phyloP scores from a whole-genome alignment of 2,888 invertebrate genomes.

The Callimorpha dominula region DNA sequence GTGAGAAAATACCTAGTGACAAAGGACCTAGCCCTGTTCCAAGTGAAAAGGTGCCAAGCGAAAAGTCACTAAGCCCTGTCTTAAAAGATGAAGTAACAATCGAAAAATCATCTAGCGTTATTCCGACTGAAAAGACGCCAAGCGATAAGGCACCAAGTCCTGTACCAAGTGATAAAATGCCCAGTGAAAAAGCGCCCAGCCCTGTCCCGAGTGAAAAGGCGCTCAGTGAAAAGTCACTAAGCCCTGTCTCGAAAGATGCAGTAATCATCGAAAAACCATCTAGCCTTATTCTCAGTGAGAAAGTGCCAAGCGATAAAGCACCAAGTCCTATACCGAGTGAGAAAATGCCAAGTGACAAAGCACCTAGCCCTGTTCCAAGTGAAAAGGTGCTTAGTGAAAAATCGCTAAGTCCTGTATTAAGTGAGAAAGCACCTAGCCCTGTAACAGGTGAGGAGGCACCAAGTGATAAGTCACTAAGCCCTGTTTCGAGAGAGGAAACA shows the following conservation, averaged over 20 bases:
- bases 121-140: background rate
- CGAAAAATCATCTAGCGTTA: background rate
- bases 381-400: slow-evolving; percentile 9
- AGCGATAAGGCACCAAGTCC: background rate
- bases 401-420: background rate
- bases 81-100: background rate
- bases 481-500: too few species aligned
- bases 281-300: slow-evolving; percentile 18
- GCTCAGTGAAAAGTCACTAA: background rate
- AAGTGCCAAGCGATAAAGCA: slow-evolving; percentile 23
- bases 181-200: too few species aligned
- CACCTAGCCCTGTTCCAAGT: background rate
- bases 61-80: slow-evolving; percentile 5
- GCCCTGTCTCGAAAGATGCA: background rate
- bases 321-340: slow-evolving; percentile 4
- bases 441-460: slow-evolving; percentile 29
- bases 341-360: background rate
- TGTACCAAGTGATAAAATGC: too few species aligned
- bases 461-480: slow-evolving; percentile 15
- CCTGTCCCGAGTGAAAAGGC: slow-evolving; percentile 12
- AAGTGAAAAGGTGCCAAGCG: background rate
- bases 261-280: slow-evolving; percentile 2
- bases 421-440: slow-evolving; percentile 16
- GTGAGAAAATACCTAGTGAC: slow-evolving; percentile 2
- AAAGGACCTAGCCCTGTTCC: background rate